Conservation (phyloP, 2,113 vertebrate species). For the Sylvietta virens region DNA sequence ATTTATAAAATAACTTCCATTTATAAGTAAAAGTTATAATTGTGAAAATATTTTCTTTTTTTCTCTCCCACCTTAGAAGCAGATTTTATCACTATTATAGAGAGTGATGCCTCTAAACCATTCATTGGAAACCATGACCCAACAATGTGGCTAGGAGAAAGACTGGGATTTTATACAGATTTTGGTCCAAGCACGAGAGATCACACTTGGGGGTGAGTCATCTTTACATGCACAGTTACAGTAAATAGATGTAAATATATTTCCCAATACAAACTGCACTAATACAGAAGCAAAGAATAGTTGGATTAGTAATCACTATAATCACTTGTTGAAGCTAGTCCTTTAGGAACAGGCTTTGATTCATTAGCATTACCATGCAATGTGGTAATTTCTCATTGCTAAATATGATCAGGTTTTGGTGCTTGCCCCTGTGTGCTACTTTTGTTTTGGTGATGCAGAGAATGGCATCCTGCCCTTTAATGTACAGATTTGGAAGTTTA, state of each 20-base stretch:
- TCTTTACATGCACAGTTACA: neutral
- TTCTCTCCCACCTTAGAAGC: constrained; percentile 14
- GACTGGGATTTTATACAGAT: constrained; percentile 74
- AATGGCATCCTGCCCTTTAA: neutral
- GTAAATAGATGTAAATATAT: neutral
- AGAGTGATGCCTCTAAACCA: constrained; percentile 74
- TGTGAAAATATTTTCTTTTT: neutral
- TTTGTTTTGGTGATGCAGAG: neutral
- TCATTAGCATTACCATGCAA: neutral
- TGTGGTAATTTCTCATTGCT: neutral
- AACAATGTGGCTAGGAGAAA: constrained; percentile 74
- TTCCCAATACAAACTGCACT: neutral
- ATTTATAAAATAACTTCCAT: neutral
- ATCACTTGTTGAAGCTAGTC: neutral
- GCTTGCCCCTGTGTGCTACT: neutral
- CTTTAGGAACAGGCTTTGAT: neutral
- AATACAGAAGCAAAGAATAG: neutral
- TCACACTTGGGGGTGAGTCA: constrained; percentile 76
- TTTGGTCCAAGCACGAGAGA: constrained; percentile 77
- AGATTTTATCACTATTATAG: constrained; percentile 77
- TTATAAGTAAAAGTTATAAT: neutral
- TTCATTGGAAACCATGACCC: constrained; percentile 75
- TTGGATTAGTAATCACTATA: neutral
- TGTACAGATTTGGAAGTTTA: neutral
- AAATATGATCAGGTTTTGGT: neutral